Evolutionary conservation across 2,113 vertebrate species (phyloP), one percentile per base, ranked within the genome.

Genomic region (Scomber japonicus): DNA sequence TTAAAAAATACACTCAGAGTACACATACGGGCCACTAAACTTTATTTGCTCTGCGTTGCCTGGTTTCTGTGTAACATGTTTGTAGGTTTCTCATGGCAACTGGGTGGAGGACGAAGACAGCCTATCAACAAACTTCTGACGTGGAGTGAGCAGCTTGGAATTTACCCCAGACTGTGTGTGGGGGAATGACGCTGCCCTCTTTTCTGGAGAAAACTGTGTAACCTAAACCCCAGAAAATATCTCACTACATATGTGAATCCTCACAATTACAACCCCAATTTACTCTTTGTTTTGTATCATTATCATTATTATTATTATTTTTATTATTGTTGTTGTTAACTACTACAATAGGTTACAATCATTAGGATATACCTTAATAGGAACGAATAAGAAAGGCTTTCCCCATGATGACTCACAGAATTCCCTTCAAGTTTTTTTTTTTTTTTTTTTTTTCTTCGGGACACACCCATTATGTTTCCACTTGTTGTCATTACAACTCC

Each of bases 31-130:
- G 48, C 5, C 56, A 14, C 30, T 71, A 13, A 61, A 31, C 49
- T 48, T 67, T 11, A 24, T 21, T 27, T 13, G 19, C 45, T 48
- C 2, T 64, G 53, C 61, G 82, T 85, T 89, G 70, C 44, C 71
- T 56, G 50, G 71, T 78, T 73, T 88, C 68, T 69, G 5, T 12
- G 50, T 44, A 30, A 63, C 35, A 30, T 10, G 2, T 72, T 50
- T 16, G 7, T 14, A 31, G 48, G 84, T 91, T 78, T 80, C 89
- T 82, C 7, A 7, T n/a, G 67, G 72, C 48, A 91, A 91, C 89
- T 59, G 81, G 44, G 56, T 85, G 73, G 77, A 73, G 72, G 40
- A 44, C 5, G 5, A 17, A 66, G 40, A 27, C 8, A 14, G 44
- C 16, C 35, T 70, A 61, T 81, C 72, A 66, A 73, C 13, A 75